Percentiles rank a stretch among this genome's conserved stretches.
Evolutionary conservation across 2,888 invertebrate species (phyloP).

Genomic region (Epinotia brunnichana): DNA sequence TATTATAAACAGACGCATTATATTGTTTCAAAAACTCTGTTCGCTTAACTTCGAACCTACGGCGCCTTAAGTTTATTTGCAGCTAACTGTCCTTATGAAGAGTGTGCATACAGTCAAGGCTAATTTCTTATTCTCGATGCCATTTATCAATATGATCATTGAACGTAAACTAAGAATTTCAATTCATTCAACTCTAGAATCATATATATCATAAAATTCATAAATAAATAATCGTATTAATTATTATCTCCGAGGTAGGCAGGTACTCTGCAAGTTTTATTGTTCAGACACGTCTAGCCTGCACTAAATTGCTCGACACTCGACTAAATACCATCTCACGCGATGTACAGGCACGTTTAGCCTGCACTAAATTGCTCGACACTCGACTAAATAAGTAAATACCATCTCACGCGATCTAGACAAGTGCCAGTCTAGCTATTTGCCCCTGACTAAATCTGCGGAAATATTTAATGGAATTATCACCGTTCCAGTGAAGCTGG

Average conservation of each 20-base stretch:
- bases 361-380: background rate
- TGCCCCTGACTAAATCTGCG: background rate
- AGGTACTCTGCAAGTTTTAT: background rate
- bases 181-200: background rate
- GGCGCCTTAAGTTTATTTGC: too few species aligned
- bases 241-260: background rate
- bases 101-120: background rate
- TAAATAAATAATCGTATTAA: too few species aligned
- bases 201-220: too few species aligned
- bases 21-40: too few species aligned
- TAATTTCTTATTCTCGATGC: background rate
- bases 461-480: slow-evolving; percentile 4
- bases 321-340: background rate
- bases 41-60: too few species aligned
- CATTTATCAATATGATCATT: too few species aligned
- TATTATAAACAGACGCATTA: too few species aligned
- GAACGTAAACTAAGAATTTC: background rate
- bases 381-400: slow-evolving; percentile 3
- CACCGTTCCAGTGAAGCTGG: background rate
- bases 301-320: background rate
- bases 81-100: too few species aligned
- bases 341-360: background rate
- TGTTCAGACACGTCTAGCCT: background rate
- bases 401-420: background rate
- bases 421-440: background rate